Base-by-base conservation (phyloP, 2,797 vertebrate genomes). In the Lepus oiostolus region DNA sequence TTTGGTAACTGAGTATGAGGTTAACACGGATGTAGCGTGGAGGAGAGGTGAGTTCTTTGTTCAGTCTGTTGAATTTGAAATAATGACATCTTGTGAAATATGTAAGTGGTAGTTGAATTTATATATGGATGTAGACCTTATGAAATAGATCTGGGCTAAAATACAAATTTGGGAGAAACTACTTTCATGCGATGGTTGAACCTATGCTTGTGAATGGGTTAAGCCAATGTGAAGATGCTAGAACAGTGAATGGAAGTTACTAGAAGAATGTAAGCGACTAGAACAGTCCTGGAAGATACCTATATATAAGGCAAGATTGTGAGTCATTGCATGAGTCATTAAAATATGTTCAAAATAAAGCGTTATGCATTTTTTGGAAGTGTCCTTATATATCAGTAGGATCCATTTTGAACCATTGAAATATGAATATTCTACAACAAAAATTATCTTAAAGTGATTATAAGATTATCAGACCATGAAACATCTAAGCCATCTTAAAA, bases 321-420 rank as follows among this genome's bases (percentile, higher is more conserved):
- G 71, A 71, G 17, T 74, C 42, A 71, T 65, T 68, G 26, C 13
- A 52, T 67, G 65, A 88, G 28, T 94, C 24, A 88, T 68, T 88
- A 60, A 82, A 67, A 83, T 60, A 77, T 54, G n/a, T 70, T 35
- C 35, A 52, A 7, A 24, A 22, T 68, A 50, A 83, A 52, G 67
- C 7, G 47, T 70, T 84, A 52, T 83, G 7, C 47, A 70, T 85
- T 85, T 47, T 50, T 75, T 26, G 68, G 50, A 91, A 35, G 28
- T 70, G 35, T 88, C 22, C 0, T 35, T 32, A 26, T 82, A 19
- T 71, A 54, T 77, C 54, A 91, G 4, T 71, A 14, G 32, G 87
- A n/a, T 83, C 16, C 14, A 62, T 87, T 95, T 90, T 91, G 35
- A 94, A 62, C 28, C 47, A 63, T 81, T 90, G 35, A 87, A 87